Evolutionary conservation across 37 sponge, comb jelly and placozoan species (phyloP).

Genomic region (Ephydatia muelleri): DNA sequence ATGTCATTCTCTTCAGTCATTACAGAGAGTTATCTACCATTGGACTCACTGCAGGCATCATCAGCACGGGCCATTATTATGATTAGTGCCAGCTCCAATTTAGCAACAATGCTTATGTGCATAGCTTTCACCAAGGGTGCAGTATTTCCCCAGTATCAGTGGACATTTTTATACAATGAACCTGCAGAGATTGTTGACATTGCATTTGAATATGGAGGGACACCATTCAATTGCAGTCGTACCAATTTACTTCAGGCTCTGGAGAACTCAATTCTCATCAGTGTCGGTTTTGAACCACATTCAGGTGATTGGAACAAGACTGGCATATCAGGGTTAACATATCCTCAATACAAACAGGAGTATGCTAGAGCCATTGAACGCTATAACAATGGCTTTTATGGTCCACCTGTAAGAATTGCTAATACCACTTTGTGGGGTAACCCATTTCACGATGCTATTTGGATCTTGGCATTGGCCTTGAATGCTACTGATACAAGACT

Average conservation of each 20-base stretch:
- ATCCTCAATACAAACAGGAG: constrained; percentile 4
- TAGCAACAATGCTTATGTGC: constrained; percentile 12
- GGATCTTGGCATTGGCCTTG: constrained; percentile 33
- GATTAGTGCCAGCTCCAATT: neutral
- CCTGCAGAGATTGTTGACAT: neutral
- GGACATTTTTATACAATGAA: constrained; percentile 8
- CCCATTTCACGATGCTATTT: constrained; percentile 29
- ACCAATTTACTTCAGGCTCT: neutral
- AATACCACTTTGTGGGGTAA: neutral
- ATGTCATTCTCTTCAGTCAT: neutral
- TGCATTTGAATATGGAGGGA: neutral
- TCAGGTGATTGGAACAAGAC: neutral
- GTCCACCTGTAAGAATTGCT: neutral
- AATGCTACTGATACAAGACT: neutral
- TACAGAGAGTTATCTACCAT: neutral
- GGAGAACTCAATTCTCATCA: neutral
- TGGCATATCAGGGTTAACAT: constrained; percentile 2
- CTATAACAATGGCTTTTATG: neutral
- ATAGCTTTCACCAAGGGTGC: neutral
- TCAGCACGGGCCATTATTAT: constrained; percentile 3
- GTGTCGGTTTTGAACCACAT: neutral
- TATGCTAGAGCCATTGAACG: neutral
- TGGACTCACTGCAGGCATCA: neutral
- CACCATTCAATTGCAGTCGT: neutral
- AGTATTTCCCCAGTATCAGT: constrained; percentile 21